These are phyloP conservation scores for Pseudococcus viburni DNA, from an alignment of 2,888 invertebrate genomes.

Conservation along the genomic window DNA sequence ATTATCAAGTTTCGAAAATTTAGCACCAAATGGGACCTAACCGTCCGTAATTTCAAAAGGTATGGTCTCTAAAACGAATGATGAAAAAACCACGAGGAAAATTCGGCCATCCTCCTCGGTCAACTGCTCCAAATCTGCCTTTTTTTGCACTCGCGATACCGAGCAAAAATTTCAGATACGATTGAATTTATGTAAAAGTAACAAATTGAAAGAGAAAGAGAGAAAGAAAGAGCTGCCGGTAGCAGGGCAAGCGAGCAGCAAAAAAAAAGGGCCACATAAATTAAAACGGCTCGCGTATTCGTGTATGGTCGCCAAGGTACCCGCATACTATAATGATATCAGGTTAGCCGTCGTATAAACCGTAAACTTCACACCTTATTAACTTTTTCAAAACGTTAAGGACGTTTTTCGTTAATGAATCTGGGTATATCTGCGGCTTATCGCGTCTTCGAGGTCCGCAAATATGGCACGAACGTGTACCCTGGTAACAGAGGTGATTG, in stretches of 20 bases:
- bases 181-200: conserved; percentile 35
- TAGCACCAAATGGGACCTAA: neutral
- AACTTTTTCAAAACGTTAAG: conserved; percentile 39
- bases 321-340: conserved; percentile 13
- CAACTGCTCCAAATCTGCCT: neutral
- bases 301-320: neutral
- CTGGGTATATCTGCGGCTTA: conserved; percentile 14
- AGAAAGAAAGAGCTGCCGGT: neutral
- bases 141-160: neutral
- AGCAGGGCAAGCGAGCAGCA: neutral
- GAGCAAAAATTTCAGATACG: conserved; percentile 29
- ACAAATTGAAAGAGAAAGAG: conserved; percentile 42
- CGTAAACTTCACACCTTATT: conserved; percentile 46
- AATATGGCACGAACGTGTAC: conserved; percentile 28
- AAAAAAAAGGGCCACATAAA: conserved; percentile 29
- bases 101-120: neutral
- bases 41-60: neutral
- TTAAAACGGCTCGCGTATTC: conserved; percentile 8
- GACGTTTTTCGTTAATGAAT: conserved; percentile 36
- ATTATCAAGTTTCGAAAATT: neutral
- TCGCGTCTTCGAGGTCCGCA: neutral
- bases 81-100: neutral
- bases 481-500: neutral
- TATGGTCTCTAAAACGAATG: neutral
- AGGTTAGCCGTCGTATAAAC: conserved; percentile 29